Base-by-base conservation (phyloP, 2,888 invertebrate genomes). In the Argynnis bischoffii region DNA sequence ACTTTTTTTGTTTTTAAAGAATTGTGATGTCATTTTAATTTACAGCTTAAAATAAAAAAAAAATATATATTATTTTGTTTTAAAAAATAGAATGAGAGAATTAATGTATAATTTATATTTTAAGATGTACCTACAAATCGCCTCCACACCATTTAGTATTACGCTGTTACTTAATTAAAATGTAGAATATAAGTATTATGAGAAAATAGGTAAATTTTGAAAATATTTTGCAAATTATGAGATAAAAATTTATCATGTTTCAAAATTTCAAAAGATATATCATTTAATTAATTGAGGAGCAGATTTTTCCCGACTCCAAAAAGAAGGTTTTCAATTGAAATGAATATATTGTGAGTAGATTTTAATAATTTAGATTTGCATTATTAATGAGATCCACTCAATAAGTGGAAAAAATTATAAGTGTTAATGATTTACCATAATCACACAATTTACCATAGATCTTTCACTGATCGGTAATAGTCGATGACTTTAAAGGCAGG, bases 141-240 rank as follows among this genome's bases (percentile, higher is more conserved):
- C 67, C 67, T 70, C 61, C 50, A 64, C 14, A 61, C 67, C 55
- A 64, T 67, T 66, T 56, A 54, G 26, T 54, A 60, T 64, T 53
- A 64, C 46, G 55, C 47, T 67, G 67, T 61, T 67, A 64, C 64
- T 67, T 67, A 67, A 64, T 64, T 8, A 26, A 26, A 63, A 56
- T 46, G 61, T 53, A 55, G 31, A 26, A 55, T 63, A 46, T 66
- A 63, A 50, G 26, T 57, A 47, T 47, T 46, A 16, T 57, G 13
- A 18, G 41, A 48, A 18, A 14, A 11, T 26, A n/a, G 26, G 16
- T 48, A 59, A 59, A 59, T 48, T 59, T 59, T 31, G 26, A 48
- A 59, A 31, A 57, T 6, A 48, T 26, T 26, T 26, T 0, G 26
- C 26, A 59, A 59, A 59, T 48, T 59, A 48, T 31, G n/a, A 48